phyloP scores from a whole-genome alignment of 2,888 invertebrate species.

The Heliconius erato region DNA sequence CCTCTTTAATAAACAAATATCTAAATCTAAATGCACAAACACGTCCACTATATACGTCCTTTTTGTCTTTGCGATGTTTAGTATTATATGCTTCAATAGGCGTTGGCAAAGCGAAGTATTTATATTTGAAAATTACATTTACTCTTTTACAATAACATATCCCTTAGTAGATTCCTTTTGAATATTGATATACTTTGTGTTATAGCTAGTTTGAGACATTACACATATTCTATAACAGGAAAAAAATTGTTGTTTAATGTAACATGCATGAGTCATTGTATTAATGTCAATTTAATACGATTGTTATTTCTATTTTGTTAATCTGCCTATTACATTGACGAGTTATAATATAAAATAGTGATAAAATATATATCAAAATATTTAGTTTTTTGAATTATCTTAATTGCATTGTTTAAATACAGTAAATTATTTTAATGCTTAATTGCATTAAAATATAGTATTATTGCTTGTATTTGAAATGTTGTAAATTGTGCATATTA shows the following conservation, averaged over 20 bases:
- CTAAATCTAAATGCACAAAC: neutral
- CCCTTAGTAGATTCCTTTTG: neutral
- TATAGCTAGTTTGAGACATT: neutral
- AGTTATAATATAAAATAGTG: neutral
- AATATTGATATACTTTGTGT: neutral
- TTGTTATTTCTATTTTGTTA: neutral
- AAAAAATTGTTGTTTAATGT: neutral
- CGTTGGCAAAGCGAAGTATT: conserved; percentile 12
- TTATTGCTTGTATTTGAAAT: no score
- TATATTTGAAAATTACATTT: neutral
- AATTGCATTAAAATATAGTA: no score
- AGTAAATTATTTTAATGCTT: no score
- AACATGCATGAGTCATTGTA: neutral
- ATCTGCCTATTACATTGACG: no score
- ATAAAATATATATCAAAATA: neutral
- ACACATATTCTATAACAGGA: neutral
- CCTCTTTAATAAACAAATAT: neutral
- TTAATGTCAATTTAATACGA: neutral
- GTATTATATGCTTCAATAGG: neutral
- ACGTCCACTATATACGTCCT: neutral
- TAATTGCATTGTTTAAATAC: neutral
- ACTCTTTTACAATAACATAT: neutral
- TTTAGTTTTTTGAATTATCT: neutral
- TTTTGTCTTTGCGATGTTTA: neutral
- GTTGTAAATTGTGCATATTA: neutral